These are phyloP conservation scores for Myathropa florea DNA, from an alignment of 2,888 invertebrate species.

Conservation along the genomic window DNA sequence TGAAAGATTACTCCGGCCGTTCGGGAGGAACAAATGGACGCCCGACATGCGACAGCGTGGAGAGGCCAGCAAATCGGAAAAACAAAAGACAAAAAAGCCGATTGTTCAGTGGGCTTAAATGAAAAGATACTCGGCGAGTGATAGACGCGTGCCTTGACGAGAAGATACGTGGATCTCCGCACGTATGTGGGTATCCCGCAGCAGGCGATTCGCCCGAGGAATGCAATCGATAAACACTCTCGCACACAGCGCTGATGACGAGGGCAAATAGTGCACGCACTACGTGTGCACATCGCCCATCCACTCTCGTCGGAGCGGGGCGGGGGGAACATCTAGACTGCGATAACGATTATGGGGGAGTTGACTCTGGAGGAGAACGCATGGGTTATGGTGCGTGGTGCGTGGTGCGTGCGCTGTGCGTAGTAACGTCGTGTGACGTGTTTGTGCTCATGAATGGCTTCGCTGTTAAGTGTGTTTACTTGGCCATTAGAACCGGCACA, in stretches of 20 bases:
- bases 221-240: constrained; percentile 35
- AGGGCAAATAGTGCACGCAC: constrained; percentile 43
- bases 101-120: neutral
- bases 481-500: constrained; percentile 26
- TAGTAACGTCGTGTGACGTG: constrained; percentile 8
- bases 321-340: neutral
- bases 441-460: constrained; percentile 41
- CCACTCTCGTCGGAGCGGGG: neutral
- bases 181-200: constrained; percentile 15
- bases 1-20: constrained; percentile 24
- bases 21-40: constrained; percentile 23
- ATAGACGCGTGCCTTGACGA: neutral
- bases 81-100: neutral
- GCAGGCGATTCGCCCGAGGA: neutral
- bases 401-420: neutral
- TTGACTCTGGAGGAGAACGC: neutral
- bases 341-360: neutral
- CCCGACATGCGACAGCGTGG: constrained; percentile 12
- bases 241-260: constrained; percentile 5
- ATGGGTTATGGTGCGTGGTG: neutral
- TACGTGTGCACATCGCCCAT: neutral
- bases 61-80: neutral
- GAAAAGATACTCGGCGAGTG: neutral
- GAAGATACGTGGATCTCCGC: constrained; percentile 20
- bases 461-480: constrained; percentile 45